Conservation (phyloP, 2,113 vertebrate genomes). For the Hyaena hyaena region DNA sequence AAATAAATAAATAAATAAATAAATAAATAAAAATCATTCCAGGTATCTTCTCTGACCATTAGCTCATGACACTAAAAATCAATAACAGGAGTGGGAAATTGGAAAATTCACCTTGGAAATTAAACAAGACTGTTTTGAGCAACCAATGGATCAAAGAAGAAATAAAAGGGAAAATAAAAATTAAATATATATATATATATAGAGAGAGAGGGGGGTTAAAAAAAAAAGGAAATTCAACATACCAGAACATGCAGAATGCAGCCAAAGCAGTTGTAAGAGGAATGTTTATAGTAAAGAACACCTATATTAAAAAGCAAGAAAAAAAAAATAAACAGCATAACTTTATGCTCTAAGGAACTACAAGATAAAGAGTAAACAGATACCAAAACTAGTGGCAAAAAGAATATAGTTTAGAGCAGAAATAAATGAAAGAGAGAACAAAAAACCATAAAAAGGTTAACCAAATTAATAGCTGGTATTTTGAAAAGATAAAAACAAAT, state of each 20-base stretch:
- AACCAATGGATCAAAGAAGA: neutral
- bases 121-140: neutral
- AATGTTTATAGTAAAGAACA: neutral
- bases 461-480: neutral
- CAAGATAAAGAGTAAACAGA: neutral
- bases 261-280: neutral
- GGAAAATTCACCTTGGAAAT: neutral
- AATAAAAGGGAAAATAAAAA: neutral
- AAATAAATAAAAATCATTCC: neutral
- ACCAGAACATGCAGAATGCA: neutral
- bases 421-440: neutral
- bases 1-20: too few relatives aligned
- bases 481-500: neutral
- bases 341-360: neutral
- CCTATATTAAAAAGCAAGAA: neutral
- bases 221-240: neutral
- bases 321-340: neutral
- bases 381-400: neutral
- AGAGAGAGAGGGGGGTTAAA: neutral
- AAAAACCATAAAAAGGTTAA: neutral
- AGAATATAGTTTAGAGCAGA: neutral
- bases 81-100: neutral
- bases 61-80: neutral
- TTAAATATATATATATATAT: too few relatives aligned
- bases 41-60: neutral